A percentile compares a stretch with the other conserved stretches of the same genome.
phyloP scores from a whole-genome alignment of 2,888 invertebrate genomes.

The Bruchidius siliquastri region DNA sequence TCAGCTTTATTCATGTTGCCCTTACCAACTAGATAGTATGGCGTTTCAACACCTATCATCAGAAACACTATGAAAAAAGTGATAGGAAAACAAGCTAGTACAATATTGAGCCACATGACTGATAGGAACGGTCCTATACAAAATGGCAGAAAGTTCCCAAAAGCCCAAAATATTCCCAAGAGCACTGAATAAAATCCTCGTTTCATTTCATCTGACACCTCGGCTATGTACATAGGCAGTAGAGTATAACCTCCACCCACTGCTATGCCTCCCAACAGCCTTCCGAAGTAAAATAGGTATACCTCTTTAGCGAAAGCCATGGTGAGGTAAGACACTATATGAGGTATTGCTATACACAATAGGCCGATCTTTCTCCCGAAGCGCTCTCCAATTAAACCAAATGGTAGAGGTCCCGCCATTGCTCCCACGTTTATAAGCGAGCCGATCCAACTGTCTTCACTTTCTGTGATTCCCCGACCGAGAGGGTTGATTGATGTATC shows the following conservation, averaged over 20 bases:
- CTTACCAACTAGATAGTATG: slow-evolving; percentile 61
- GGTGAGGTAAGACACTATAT: slow-evolving; percentile 25
- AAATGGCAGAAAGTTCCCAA: slow-evolving; percentile 67
- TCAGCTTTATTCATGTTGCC: slow-evolving; percentile 57
- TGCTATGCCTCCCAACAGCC: slow-evolving; percentile 57
- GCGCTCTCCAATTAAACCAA: slow-evolving; percentile 60
- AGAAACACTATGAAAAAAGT: slow-evolving; percentile 53
- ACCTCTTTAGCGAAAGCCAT: slow-evolving; percentile 27
- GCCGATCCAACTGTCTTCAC: slow-evolving; percentile 52
- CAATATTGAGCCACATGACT: slow-evolving; percentile 58
- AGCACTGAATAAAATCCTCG: slow-evolving; percentile 66
- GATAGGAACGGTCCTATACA: slow-evolving; percentile 64
- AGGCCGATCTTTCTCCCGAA: slow-evolving; percentile 66
- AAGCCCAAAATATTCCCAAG: slow-evolving; percentile 65
- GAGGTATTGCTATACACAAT: slow-evolving; percentile 46
- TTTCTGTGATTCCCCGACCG: slow-evolving; percentile 31
- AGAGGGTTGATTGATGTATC: slow-evolving; percentile 39
- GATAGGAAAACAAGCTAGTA: slow-evolving; percentile 44
- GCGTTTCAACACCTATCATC: slow-evolving; percentile 75
- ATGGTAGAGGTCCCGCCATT: slow-evolving; percentile 61
- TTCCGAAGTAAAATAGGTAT: slow-evolving; percentile 39
- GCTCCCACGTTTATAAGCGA: slow-evolving; percentile 50
- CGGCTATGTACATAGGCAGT: slow-evolving; percentile 80
- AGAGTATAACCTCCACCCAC: slow-evolving; percentile 67
- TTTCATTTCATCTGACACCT: slow-evolving; percentile 70